A percentile compares a stretch with the other conserved stretches of the same genome.
Evolutionary conservation across 1,140 invertebrate species (phyloP).

Genomic region (Habropoda laboriosa): DNA sequence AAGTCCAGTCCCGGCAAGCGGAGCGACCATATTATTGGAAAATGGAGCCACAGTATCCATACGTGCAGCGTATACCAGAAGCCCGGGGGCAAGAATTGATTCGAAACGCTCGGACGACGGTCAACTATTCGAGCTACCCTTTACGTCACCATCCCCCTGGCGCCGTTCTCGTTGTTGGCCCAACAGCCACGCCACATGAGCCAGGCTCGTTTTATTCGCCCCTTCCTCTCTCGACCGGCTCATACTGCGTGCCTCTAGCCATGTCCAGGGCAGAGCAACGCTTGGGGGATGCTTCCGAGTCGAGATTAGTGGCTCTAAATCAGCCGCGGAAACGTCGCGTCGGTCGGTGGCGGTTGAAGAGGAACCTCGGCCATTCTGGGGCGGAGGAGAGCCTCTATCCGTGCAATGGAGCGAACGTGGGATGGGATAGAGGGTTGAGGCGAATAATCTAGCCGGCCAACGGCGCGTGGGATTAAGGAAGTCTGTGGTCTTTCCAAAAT

Average conservation of each 20-base stretch:
- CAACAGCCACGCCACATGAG: neutral
- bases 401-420: neutral
- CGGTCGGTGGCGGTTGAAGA: slow-evolving; percentile 1
- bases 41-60: slow-evolving; percentile 49
- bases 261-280: neutral
- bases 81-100: slow-evolving; percentile 46
- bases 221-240: neutral
- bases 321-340: slow-evolving; percentile 51
- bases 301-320: slow-evolving; percentile 66
- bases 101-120: slow-evolving; percentile 50
- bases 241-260: slow-evolving; percentile 15
- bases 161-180: slow-evolving; percentile 1
- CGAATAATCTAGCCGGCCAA: slow-evolving; percentile 60
- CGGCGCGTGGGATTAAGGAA: slow-evolving; percentile 58
- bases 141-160: neutral
- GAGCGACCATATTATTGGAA: slow-evolving; percentile 60
- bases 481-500: slow-evolving; percentile 46
- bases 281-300: slow-evolving; percentile 33
- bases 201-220: slow-evolving; percentile 8
- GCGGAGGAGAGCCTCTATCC: neutral
- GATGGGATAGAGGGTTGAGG: neutral
- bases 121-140: slow-evolving; percentile 35
- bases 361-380: neutral
- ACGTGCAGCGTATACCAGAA: slow-evolving; percentile 36
- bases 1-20: slow-evolving; percentile 43